Evolutionary conservation across 2,888 invertebrate genomes (phyloP), one percentile per base, ranked within the genome.

Genomic region (Eutolmus rufibarbis): DNA sequence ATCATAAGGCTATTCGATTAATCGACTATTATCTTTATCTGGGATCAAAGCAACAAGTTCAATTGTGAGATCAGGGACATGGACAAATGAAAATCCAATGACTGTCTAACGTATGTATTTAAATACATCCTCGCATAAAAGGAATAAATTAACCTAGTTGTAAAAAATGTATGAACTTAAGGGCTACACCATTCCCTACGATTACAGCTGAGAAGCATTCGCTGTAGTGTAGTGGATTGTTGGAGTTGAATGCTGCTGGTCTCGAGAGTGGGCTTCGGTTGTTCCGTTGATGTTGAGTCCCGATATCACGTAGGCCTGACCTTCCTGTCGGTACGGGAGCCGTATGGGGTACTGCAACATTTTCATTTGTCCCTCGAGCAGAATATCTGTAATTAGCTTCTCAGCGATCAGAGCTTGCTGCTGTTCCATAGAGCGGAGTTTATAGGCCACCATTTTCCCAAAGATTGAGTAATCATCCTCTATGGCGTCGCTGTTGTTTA

Each of bases 291-390:
- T 79, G 74, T 87, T 88, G 40, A 88, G 23, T 1, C 87, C 81
- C 14, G 88, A 88, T 81, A 88, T 88, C 7, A 88, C 88, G 51
- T 87, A 87, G 1, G 88, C 87, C 23, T 88, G 88, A 8, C 88
- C 88, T 28, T 87, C 86, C 23, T 88, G 87, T 1, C 86, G 56
- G 31, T 86, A 86, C 9, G 79, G 79, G 2, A 74, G 1, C 8
- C 86, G 86, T 37, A 86, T 57, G 34, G 89, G 89, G 87, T 89
- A 89, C 16, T 89, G 89, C n/a, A 92, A 89, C 89, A 91, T 90
- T 89, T 92, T 92, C 91, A 92, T 91, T 90, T 92, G 92, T 2
- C 92, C 92, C 89, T 92, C 92, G 89, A 92, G 91, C 34, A 92
- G 90, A 76, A 92, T 91, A 89, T 92, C 92, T 9, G 91, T 91